Evolutionary conservation across 2,113 vertebrate species (phyloP).

Genomic region (Pollimyrus isidori): DNA sequence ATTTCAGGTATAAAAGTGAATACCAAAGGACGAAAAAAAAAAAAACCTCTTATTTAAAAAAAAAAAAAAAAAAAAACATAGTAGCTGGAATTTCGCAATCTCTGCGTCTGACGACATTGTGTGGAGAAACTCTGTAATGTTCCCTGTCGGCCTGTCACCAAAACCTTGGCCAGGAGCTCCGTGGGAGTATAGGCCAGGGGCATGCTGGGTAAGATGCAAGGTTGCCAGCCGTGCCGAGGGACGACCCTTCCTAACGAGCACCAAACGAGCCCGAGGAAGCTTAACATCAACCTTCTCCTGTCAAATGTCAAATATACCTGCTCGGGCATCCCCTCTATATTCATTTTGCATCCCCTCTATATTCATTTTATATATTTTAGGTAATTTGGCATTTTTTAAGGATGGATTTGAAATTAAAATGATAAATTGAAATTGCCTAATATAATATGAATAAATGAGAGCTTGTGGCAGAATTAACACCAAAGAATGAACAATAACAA

Average conservation of each 20-base stretch:
- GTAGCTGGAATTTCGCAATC: background rate
- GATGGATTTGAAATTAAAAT: background rate
- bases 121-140: background rate
- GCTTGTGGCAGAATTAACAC: background rate
- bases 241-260: background rate
- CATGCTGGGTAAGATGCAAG: background rate
- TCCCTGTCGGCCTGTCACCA: background rate
- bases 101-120: background rate
- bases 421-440: background rate
- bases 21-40: background rate
- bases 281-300: background rate
- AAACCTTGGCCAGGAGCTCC: background rate
- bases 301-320: background rate
- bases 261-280: background rate
- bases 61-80: background rate
- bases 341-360: background rate
- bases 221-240: background rate
- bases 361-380: background rate
- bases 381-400: background rate
- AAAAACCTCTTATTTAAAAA: background rate
- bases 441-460: background rate
- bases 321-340: background rate
- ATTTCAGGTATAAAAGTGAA: background rate
- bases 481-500: background rate
- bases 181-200: background rate